Percentiles rank a stretch among this genome's conserved stretches.
Evolutionary conservation across 2,113 vertebrate species (phyloP).

Genomic region (Benitochromis conjunctus): DNA sequence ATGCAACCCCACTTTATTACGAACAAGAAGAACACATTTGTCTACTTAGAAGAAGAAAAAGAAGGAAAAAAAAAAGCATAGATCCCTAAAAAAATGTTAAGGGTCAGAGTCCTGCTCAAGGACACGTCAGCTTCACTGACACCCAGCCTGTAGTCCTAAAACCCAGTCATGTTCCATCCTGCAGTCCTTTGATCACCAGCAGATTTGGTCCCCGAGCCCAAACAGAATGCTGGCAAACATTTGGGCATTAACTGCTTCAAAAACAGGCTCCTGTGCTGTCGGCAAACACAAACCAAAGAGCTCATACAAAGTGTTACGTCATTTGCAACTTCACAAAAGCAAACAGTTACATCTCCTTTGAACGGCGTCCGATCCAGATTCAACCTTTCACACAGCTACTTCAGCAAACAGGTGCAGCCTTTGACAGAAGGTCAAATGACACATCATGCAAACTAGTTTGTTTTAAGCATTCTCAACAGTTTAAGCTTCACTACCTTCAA

Average conservation of each 20-base stretch:
- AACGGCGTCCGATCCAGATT: neutral
- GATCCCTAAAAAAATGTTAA: neutral
- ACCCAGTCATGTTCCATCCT: neutral
- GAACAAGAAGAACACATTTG: neutral
- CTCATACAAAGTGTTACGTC: neutral
- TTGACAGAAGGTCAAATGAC: neutral
- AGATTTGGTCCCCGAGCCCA: neutral
- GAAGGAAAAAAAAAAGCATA: neutral
- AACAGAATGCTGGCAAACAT: neutral
- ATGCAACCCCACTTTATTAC: neutral
- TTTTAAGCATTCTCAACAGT: neutral
- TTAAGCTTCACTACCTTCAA: neutral
- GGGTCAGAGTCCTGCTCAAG: neutral
- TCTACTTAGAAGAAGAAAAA: neutral
- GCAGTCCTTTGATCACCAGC: neutral
- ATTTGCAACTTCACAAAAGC: neutral
- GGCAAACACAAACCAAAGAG: neutral
- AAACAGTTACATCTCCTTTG: neutral
- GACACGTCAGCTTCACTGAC: neutral
- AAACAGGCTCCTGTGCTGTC: neutral
- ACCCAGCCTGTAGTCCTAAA: neutral
- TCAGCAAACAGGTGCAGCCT: neutral
- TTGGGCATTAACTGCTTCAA: neutral
- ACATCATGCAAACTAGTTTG: neutral
- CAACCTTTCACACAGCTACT: neutral